Evolutionary conservation across 2,797 vertebrate genomes (phyloP).

Genomic region (Urophycis tenuis): DNA sequence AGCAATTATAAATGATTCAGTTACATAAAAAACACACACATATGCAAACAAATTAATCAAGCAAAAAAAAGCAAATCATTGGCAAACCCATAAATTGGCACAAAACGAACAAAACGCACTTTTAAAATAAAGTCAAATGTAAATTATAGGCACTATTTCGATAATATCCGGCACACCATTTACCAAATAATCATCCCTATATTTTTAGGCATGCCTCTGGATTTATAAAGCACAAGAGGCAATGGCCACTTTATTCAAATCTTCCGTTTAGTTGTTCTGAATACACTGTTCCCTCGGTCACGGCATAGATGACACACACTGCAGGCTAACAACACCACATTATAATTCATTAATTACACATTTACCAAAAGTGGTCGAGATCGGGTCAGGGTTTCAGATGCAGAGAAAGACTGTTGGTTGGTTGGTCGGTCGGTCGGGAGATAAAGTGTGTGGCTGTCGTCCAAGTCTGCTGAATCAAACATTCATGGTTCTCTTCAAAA

Average conservation of each 20-base stretch:
- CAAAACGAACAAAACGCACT: constrained; percentile 61
- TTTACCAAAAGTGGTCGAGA: constrained; percentile 13
- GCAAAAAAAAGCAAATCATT: constrained; percentile 73
- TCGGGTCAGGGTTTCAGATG: background rate
- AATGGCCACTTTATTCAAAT: constrained; percentile 31
- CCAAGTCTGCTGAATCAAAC: constrained; percentile 1
- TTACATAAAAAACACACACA: constrained; percentile 67
- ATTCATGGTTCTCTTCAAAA: constrained; percentile 19
- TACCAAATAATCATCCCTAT: constrained; percentile 39
- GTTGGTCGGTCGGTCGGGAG: no score
- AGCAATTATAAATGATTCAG: constrained; percentile 78
- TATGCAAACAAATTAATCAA: constrained; percentile 66
- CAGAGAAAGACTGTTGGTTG: background rate
- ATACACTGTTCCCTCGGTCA: constrained; percentile 19
- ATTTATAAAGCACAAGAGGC: constrained; percentile 47
- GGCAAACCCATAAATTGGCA: constrained; percentile 85
- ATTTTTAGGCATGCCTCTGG: constrained; percentile 41
- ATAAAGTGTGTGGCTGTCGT: background rate
- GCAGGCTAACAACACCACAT: constrained; percentile 2
- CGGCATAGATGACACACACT: constrained; percentile 31
- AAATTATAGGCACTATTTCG: constrained; percentile 99
- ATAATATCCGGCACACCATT: constrained; percentile 50
- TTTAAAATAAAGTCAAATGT: constrained; percentile 73
- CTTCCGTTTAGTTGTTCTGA: background rate
- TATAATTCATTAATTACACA: background rate